Conservation (phyloP, 1,140 invertebrate species). For the Heterodera carotae region DNA sequence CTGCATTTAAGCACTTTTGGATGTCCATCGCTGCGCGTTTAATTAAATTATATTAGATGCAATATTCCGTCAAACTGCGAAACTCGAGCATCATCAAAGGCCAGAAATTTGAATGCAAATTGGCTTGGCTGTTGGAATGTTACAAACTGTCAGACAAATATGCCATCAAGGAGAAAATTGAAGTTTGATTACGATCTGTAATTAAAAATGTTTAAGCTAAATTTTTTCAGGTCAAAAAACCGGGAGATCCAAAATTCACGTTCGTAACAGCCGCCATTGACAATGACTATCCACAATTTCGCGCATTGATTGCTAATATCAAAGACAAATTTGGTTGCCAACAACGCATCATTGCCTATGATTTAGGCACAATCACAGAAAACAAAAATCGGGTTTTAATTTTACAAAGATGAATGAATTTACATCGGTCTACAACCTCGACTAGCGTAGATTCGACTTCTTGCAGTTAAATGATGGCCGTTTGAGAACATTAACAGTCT, state of each 20-base stretch:
- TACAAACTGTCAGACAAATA: too few relatives aligned
- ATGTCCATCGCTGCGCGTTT: too few relatives aligned
- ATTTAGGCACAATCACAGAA: slow-evolving; percentile 18
- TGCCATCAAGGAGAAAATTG: too few relatives aligned
- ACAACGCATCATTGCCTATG: slow-evolving; percentile 30
- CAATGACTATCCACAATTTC: neutral
- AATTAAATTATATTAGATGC: too few relatives aligned
- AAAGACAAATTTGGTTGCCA: slow-evolving; percentile 1
- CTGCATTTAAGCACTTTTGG: too few relatives aligned
- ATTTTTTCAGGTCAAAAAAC: slow-evolving; percentile 1
- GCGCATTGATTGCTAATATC: neutral
- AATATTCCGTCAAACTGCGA: too few relatives aligned
- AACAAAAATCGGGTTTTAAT: too few relatives aligned
- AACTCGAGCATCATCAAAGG: too few relatives aligned
- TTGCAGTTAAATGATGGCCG: slow-evolving; percentile 5
- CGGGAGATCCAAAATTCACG: neutral
- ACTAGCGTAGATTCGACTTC: slow-evolving; percentile 31
- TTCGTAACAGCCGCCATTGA: slow-evolving; percentile 1
- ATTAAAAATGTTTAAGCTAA: too few relatives aligned
- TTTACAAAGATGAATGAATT: slow-evolving; percentile 31
- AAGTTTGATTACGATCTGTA: too few relatives aligned
- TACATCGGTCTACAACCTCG: slow-evolving; percentile 34
- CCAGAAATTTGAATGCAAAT: too few relatives aligned
- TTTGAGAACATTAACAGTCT: slow-evolving; percentile 31
- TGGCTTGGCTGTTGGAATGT: too few relatives aligned